Conservation (phyloP, 2,888 invertebrate genomes). For the Dolomedes plantarius region DNA sequence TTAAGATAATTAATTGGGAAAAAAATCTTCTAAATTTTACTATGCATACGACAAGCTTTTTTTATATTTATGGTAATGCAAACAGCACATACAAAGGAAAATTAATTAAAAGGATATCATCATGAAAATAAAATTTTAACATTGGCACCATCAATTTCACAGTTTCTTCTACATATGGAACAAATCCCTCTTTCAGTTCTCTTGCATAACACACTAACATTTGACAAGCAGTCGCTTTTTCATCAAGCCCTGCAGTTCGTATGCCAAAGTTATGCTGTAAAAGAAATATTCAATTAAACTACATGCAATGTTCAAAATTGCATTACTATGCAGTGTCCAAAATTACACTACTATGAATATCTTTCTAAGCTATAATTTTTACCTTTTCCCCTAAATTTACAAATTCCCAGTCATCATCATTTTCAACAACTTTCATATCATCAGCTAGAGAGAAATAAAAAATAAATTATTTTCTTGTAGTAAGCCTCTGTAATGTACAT, state of each 20-base stretch:
- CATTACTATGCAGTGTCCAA: too few species aligned
- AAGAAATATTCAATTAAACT: slow-evolving; percentile 11
- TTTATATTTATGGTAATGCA: too few species aligned
- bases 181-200: slow-evolving; percentile 92
- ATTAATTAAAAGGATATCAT: slow-evolving; percentile 79
- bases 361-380: too few species aligned
- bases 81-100: too few species aligned
- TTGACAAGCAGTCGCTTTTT: slow-evolving; percentile 96
- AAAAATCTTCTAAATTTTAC: too few species aligned
- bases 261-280: slow-evolving; percentile 91
- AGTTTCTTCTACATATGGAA: slow-evolving; percentile 85
- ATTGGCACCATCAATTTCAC: slow-evolving; percentile 90
- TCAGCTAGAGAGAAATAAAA: slow-evolving; percentile 76
- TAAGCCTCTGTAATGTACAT: too few species aligned
- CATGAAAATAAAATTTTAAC: slow-evolving; percentile 95
- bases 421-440: slow-evolving; percentile 85
- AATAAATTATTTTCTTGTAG: too few species aligned
- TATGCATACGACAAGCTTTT: too few species aligned
- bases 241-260: slow-evolving; percentile 93
- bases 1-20: too few species aligned
- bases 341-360: too few species aligned
- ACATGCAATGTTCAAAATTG: too few species aligned
- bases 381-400: slow-evolving; percentile 92
- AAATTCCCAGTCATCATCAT: slow-evolving; percentile 95
- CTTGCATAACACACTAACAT: slow-evolving; percentile 97